A percentile compares a stretch with the other conserved stretches of the same genome.
These are phyloP conservation scores for Latrodectus hesperus DNA, from an alignment of 2,888 invertebrate species.

Conservation along the genomic window DNA sequence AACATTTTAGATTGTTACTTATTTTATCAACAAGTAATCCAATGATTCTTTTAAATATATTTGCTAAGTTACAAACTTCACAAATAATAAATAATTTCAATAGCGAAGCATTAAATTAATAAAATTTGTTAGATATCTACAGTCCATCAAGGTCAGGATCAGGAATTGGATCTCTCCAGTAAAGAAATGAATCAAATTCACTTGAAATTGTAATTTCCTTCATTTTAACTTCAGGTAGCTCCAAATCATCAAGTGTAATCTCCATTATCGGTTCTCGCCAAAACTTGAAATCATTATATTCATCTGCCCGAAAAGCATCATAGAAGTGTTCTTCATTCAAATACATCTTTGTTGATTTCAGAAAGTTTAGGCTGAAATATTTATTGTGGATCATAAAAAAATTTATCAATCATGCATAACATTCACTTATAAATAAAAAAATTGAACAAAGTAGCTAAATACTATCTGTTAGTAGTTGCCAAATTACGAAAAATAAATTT, in stretches of 20 bases:
- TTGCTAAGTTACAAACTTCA: background rate
- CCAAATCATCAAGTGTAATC: constrained; percentile 52
- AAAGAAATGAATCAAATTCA: constrained; percentile 60
- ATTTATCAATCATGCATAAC: background rate
- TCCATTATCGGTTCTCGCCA: constrained; percentile 68
- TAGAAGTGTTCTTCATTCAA: constrained; percentile 25
- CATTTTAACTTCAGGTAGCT: constrained; percentile 5
- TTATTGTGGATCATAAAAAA: background rate
- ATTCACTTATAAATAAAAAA: background rate
- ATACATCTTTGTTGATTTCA: constrained; percentile 28
- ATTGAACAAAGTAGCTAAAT: too few species aligned
- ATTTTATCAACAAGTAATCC: constrained; percentile 1
- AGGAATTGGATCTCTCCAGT: constrained; percentile 67
- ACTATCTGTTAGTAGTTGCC: too few species aligned
- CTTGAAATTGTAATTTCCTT: constrained; percentile 29
- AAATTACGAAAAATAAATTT: too few species aligned
- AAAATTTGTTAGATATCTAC: background rate
- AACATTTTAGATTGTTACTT: background rate
- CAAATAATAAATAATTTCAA: background rate
- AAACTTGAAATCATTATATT: constrained; percentile 66
- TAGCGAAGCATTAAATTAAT: background rate
- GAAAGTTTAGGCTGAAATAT: background rate
- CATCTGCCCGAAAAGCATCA: constrained; percentile 38
- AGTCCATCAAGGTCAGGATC: constrained; percentile 61
- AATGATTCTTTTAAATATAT: background rate